phyloP scores from a whole-genome alignment of 2,888 invertebrate genomes.

The Meta bourneti region DNA sequence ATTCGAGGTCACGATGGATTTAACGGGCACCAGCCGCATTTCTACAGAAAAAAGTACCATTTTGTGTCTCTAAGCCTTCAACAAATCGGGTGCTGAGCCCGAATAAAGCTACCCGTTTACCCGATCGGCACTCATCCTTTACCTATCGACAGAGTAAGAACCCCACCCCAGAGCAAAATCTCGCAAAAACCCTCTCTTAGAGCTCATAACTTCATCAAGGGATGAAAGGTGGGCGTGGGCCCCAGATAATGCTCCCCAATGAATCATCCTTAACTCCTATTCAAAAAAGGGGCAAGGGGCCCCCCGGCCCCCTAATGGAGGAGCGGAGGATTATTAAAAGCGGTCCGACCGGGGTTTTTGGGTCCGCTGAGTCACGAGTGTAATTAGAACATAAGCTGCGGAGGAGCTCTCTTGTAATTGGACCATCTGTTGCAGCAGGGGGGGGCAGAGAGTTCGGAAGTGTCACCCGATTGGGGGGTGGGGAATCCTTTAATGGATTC shows the following conservation, averaged over 20 bases:
- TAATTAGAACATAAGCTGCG: conserved; percentile 49
- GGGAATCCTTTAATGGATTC: too few species aligned
- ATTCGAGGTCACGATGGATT: too few species aligned
- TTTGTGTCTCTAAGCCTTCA: too few species aligned
- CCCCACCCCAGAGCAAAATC: neutral
- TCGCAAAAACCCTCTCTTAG: neutral
- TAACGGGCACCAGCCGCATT: too few species aligned
- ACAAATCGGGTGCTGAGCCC: too few species aligned
- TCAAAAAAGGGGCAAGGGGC: conserved; percentile 13
- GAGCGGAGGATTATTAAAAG: conserved; percentile 54
- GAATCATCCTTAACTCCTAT: conserved; percentile 27
- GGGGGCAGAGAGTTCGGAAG: neutral
- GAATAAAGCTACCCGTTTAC: too few species aligned
- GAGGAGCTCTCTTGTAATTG: conserved; percentile 28
- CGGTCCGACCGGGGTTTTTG: neutral
- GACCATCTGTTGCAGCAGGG: conserved; percentile 41
- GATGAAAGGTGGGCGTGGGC: neutral
- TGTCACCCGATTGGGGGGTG: neutral
- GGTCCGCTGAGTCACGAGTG: conserved; percentile 55
- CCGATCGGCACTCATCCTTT: neutral
- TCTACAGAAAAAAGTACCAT: too few species aligned
- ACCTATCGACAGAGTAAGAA: neutral
- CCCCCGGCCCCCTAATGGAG: conserved; percentile 12
- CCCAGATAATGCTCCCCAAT: neutral
- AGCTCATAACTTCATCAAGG: neutral